Percentiles rank a stretch among this genome's conserved stretches.
These are phyloP conservation scores for Andrena bicolor DNA, from an alignment of 2,888 invertebrate genomes.

Conservation along the genomic window DNA sequence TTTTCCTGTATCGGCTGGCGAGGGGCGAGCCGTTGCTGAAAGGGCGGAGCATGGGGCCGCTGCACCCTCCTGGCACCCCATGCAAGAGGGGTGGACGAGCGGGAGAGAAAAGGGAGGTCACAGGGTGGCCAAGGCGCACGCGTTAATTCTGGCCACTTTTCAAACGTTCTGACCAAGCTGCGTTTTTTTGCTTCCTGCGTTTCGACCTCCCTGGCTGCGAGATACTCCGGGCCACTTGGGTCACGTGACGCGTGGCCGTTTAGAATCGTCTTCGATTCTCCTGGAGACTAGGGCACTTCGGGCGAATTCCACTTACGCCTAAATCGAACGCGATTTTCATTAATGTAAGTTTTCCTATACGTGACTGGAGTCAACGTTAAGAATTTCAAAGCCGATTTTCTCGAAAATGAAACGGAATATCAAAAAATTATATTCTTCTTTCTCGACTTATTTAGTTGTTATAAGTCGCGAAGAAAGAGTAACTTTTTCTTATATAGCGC, in stretches of 20 bases:
- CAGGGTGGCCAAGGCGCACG: conserved; percentile 70
- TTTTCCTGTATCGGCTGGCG: conserved; percentile 60
- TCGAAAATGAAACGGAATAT: too few species aligned
- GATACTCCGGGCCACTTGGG: too few species aligned
- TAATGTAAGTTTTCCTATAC: too few species aligned
- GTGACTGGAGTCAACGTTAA: too few species aligned
- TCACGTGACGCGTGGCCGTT: neutral
- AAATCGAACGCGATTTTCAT: too few species aligned
- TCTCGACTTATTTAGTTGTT: too few species aligned
- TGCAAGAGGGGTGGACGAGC: conserved; percentile 42
- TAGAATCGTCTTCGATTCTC: neutral
- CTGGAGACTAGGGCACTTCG: neutral
- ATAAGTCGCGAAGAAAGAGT: too few species aligned
- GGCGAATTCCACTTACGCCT: neutral
- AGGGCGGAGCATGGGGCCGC: conserved; percentile 62
- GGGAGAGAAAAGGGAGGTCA: conserved; percentile 43
- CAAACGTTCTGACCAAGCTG: conserved; percentile 75
- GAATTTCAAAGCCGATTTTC: too few species aligned
- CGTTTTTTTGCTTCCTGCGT: conserved; percentile 50
- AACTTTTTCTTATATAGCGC: too few species aligned
- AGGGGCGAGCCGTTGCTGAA: conserved; percentile 64
- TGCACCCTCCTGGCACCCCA: conserved; percentile 61
- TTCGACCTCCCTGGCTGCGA: neutral
- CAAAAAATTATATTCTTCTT: too few species aligned
- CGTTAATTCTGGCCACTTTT: conserved; percentile 83